phyloP scores from a whole-genome alignment of 2,113 vertebrate species.

The Brachyhypopomus occidentalis region DNA sequence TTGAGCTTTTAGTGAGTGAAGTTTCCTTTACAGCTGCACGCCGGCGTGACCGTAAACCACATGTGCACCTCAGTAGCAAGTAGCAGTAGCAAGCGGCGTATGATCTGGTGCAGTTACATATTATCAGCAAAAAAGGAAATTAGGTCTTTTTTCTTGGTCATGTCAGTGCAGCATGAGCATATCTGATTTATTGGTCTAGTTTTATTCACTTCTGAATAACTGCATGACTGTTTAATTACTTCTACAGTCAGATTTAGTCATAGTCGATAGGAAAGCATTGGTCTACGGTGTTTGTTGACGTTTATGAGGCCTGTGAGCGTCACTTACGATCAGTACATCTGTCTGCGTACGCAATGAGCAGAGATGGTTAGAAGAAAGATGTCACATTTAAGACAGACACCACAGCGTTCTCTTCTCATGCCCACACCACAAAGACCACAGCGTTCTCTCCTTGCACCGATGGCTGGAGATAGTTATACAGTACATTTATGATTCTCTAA shows the following conservation, averaged over 20 bases:
- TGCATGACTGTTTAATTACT: not conserved
- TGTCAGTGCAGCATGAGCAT: not conserved
- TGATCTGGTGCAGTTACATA: not conserved
- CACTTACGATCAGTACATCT: not conserved
- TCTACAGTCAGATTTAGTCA: not conserved
- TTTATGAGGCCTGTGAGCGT: not conserved
- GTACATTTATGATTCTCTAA: too few relatives aligned
- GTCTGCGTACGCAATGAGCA: not conserved
- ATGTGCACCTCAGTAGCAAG: not conserved
- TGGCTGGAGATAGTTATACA: too few relatives aligned
- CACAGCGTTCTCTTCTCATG: not conserved
- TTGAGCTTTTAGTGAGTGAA: constrained; percentile 6
- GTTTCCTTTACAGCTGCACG: not conserved
- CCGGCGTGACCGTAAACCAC: not conserved
- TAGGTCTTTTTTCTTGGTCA: not conserved
- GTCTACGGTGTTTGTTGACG: not conserved
- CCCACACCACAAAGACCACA: too few relatives aligned
- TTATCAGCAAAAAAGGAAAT: not conserved
- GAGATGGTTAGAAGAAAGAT: not conserved
- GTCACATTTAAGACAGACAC: not conserved
- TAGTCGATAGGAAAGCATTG: not conserved
- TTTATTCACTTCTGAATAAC: not conserved
- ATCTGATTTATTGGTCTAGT: not conserved
- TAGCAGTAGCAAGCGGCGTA: not conserved
- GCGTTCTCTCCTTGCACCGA: too few relatives aligned